Percentiles rank a stretch among this genome's conserved stretches.
Evolutionary conservation across 2,888 invertebrate species (phyloP).

Genomic region (Parnassius glacialis): DNA sequence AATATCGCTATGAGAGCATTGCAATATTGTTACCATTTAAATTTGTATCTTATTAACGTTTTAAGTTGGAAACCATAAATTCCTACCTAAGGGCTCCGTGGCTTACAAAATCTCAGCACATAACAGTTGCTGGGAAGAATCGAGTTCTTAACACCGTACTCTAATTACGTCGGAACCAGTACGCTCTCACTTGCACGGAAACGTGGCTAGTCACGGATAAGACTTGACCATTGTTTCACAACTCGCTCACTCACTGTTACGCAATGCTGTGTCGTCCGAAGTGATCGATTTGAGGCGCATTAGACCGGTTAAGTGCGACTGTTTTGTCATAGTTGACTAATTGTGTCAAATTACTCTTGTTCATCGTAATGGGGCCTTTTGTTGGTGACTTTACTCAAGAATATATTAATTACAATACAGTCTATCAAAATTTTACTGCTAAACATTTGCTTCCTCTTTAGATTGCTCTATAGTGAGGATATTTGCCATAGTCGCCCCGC

Average conservation of each 20-base stretch:
- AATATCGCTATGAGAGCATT: no score
- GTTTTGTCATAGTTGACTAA: slow-evolving; percentile 24
- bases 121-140: not conserved
- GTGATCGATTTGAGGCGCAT: slow-evolving; percentile 28
- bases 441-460: no score
- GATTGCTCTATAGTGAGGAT: no score
- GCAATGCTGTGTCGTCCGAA: slow-evolving; percentile 25
- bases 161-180: slow-evolving; percentile 11
- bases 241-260: slow-evolving; percentile 20
- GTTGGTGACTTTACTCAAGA: no score
- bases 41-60: not conserved
- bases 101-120: not conserved
- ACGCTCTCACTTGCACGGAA: slow-evolving; percentile 25
- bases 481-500: no score
- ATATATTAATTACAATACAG: no score
- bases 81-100: not conserved
- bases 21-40: no score
- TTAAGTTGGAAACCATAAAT: not conserved
- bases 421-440: no score
- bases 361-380: no score
- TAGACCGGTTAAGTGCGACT: slow-evolving; percentile 27
- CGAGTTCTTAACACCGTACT: not conserved
- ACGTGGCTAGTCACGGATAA: slow-evolving; percentile 31
- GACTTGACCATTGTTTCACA: slow-evolving; percentile 29
- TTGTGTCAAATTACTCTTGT: slow-evolving; percentile 14